Evolutionary conservation across 2,113 vertebrate genomes (phyloP), one percentile per base, ranked within the genome.

Genomic region (Nycticebus coucang): DNA sequence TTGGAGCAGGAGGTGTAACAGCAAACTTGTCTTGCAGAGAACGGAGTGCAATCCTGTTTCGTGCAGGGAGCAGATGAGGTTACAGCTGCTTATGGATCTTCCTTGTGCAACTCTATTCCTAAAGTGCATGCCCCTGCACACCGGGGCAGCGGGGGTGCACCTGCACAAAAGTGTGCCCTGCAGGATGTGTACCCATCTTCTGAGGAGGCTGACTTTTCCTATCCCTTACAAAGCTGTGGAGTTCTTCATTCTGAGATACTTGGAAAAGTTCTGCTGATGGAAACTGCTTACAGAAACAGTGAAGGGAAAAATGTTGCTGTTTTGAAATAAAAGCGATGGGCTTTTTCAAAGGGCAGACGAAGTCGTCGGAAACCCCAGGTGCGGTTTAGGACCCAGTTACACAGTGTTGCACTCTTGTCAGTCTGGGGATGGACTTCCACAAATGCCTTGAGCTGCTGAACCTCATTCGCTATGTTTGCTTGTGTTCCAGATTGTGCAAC

Each of bases 321-420:
- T 94, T 79, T 71, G 57, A 89, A 93, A 75, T 71, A 28, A 88
- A 88, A 74, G 50, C 2, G 57, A 74, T 0, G 7, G 50, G n/a
- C 21, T 87, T 35, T 35, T 64, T 64, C 17, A 55, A 68, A 80
- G 59, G 21, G 68, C 26, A 50, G 26, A 78, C 33, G 7, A 45
- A 78, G 62, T 9, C 18, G 9, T 88, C 57, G 77, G 33, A 80
- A 91, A 80, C 10, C 11, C n/a, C 7, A 57, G 24, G 5, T 28
- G 1, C 35, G 53, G 37, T 35, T n/a, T 14, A 7, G 26, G 33
- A 24, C 60, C 59, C 15, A 13, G 35, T 55, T 35, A 14, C 7
- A 28, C 0, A 2, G 14, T 9, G 45, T 50, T 50, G 45, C 4
- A 8, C 15, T 21, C 10, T 22, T 1, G 2, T 28, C 35, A 53